Percentiles rank a stretch among this genome's conserved stretches.
Conservation (phyloP, 2,797 vertebrate genomes). For the Diplodus sargus region DNA sequence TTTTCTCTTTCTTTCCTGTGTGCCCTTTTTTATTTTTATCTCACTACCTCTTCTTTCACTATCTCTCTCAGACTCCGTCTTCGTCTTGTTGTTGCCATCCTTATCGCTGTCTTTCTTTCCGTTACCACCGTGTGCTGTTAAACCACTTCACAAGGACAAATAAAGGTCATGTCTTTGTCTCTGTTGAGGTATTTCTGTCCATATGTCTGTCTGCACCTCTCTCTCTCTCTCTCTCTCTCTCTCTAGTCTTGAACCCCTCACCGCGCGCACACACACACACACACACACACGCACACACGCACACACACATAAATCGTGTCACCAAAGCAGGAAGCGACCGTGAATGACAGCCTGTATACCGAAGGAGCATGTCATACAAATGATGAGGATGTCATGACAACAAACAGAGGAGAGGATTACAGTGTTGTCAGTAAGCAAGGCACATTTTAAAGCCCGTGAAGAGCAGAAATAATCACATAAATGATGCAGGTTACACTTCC, state of each 20-base stretch:
- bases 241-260: constrained; percentile 4
- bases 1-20: constrained; percentile 15
- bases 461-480: constrained; percentile 69
- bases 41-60: constrained; percentile 44
- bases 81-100: constrained; percentile 40
- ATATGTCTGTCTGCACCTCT: constrained; percentile 17
- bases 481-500: constrained; percentile 62
- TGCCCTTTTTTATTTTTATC: constrained; percentile 45
- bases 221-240: not conserved
- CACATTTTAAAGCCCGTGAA: constrained; percentile 56
- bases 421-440: constrained; percentile 68
- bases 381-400: constrained; percentile 65
- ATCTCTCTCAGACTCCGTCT: constrained; percentile 53
- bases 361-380: constrained; percentile 56
- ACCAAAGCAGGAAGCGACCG: constrained; percentile 19
- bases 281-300: not conserved
- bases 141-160: constrained; percentile 66
- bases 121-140: constrained; percentile 44
- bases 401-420: constrained; percentile 70
- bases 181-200: constrained; percentile 22
- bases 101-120: constrained; percentile 60
- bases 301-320: constrained; percentile 12
- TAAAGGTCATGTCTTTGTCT: constrained; percentile 72
- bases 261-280: constrained; percentile 14
- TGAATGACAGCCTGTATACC: constrained; percentile 43